Conservation (phyloP, 1,140 invertebrate species). For the Gryllus bimaculatus region DNA sequence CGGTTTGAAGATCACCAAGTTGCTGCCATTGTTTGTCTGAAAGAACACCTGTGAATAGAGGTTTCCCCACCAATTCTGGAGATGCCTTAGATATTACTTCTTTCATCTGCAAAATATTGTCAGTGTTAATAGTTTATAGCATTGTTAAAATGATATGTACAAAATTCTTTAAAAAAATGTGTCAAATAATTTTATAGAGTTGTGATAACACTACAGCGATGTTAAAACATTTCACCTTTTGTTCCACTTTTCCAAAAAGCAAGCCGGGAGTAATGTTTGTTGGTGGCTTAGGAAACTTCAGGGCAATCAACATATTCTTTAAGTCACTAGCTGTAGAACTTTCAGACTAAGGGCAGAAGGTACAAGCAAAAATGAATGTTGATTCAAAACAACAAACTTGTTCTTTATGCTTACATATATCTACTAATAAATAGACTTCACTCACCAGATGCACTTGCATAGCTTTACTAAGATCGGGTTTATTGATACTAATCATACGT, state of each 20-base stretch:
- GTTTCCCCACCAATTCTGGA: conserved; percentile 55
- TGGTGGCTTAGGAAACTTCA: conserved; percentile 79
- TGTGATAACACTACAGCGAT: too few species aligned
- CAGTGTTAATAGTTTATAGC: too few species aligned
- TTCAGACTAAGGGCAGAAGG: conserved; percentile 52
- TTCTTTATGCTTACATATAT: not conserved
- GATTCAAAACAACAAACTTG: not conserved
- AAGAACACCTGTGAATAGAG: conserved; percentile 63
- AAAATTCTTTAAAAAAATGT: not conserved
- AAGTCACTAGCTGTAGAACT: conserved; percentile 66
- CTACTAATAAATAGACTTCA: conserved; percentile 25
- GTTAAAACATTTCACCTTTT: conserved; percentile 40
- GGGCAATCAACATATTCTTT: conserved; percentile 60
- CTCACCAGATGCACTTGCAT: conserved; percentile 39
- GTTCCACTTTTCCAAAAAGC: conserved; percentile 68
- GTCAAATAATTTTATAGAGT: not conserved
- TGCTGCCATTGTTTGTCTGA: conserved; percentile 74
- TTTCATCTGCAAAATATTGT: conserved; percentile 41
- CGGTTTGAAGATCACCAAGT: conserved; percentile 54
- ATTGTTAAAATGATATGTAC: too few species aligned
- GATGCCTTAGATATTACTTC: conserved; percentile 55
- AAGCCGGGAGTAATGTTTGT: conserved; percentile 62
- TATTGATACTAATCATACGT: conserved; percentile 58
- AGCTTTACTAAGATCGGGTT: conserved; percentile 40
- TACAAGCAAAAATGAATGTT: conserved; percentile 5